Percentiles rank a stretch among this genome's conserved stretches.
These are phyloP conservation scores for Odontophorus gujanensis DNA, from an alignment of 2,113 vertebrate genomes.

Conservation along the genomic window DNA sequence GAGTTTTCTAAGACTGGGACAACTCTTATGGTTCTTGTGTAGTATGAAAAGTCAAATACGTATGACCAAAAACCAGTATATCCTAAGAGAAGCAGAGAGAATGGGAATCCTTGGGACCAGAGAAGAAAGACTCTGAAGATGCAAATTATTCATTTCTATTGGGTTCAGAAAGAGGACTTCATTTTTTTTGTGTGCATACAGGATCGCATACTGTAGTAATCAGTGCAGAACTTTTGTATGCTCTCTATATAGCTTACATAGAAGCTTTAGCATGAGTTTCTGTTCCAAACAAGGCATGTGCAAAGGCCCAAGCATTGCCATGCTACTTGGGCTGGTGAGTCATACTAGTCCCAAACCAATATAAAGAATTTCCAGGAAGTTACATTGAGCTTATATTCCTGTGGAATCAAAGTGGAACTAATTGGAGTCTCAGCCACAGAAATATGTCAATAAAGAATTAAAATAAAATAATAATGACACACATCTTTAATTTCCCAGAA, in stretches of 20 bases:
- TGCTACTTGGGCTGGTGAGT: neutral
- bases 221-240: neutral
- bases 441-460: neutral
- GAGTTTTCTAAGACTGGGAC: neutral
- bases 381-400: neutral
- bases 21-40: neutral
- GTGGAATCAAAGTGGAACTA: neutral
- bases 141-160: neutral
- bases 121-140: neutral
- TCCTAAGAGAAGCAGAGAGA: neutral
- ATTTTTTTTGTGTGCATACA: neutral
- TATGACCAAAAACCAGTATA: neutral
- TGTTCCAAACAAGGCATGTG: neutral
- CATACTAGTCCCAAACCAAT: neutral
- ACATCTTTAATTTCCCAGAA: neutral
- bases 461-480: neutral
- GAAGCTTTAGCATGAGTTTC: neutral
- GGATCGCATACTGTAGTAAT: neutral
- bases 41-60: neutral
- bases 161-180: neutral
- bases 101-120: neutral
- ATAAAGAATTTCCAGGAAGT: neutral
- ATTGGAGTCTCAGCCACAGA: neutral
- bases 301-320: neutral
- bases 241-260: neutral